Conservation (phyloP, 2,113 vertebrate species). For the Geothlypis trichas region DNA sequence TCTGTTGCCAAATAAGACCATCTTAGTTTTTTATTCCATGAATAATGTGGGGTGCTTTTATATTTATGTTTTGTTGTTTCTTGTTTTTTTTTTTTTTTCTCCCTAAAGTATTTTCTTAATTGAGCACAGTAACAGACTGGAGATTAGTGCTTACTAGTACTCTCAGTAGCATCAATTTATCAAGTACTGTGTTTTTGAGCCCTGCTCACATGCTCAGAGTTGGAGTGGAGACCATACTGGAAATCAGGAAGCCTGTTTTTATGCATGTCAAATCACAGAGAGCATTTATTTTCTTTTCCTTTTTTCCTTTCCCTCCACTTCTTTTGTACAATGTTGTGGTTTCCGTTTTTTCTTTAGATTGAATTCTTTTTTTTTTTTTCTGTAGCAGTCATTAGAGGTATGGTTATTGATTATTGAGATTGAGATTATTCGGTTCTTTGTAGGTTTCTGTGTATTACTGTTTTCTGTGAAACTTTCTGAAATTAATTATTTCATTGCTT, state of each 20-base stretch:
- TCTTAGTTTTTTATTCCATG: background rate
- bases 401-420: background rate
- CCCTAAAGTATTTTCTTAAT: background rate
- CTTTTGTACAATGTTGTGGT: background rate
- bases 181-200: background rate
- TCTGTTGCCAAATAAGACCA: background rate
- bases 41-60: background rate
- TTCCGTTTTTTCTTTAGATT: background rate
- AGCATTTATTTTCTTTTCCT: background rate
- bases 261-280: background rate
- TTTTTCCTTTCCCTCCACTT: fast-evolving
- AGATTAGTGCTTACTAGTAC: background rate
- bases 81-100: background rate
- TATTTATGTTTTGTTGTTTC: background rate
- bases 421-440: background rate
- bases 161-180: background rate
- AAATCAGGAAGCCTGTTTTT: background rate
- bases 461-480: background rate
- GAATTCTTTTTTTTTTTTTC: background rate
- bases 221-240: background rate
- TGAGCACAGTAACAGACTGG: background rate
- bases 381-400: background rate
- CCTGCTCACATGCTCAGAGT: background rate
- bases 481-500: background rate
- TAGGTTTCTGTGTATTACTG: background rate